These are phyloP conservation scores for Sebastes kiyomatsui DNA, from an alignment of 2,797 vertebrate genomes.

Conservation along the genomic window DNA sequence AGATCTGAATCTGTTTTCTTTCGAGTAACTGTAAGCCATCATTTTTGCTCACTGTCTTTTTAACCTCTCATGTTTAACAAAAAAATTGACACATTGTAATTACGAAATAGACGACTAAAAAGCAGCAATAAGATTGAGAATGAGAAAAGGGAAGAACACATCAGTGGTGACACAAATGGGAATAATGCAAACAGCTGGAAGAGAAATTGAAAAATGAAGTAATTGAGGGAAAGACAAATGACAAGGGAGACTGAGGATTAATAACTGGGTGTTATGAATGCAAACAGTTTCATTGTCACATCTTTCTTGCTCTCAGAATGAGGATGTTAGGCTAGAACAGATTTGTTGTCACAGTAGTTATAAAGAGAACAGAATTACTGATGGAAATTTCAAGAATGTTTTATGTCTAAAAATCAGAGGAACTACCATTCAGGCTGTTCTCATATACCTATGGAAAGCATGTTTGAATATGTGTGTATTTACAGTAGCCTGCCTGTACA, in stretches of 20 bases:
- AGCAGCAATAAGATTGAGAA: neutral
- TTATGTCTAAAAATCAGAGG: neutral
- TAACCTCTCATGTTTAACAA: neutral
- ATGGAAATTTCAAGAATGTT: neutral
- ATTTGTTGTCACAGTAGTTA: neutral
- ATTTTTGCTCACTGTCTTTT: neutral
- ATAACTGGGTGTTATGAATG: constrained; percentile 23
- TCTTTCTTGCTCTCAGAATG: constrained; percentile 3
- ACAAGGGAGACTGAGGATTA: constrained; percentile 7
- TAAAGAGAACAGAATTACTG: neutral
- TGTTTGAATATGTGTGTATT: constrained; percentile 1
- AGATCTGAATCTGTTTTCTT: neutral
- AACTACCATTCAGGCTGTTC: neutral
- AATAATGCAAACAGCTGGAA: constrained; percentile 24
- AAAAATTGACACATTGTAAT: neutral
- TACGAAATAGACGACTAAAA: neutral
- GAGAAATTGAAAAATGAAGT: constrained; percentile 26
- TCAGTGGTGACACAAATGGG: constrained; percentile 9
- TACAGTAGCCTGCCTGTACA: neutral
- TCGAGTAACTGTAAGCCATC: neutral
- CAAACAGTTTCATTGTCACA: constrained; percentile 23
- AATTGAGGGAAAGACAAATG: constrained; percentile 31
- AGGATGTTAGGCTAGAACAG: neutral
- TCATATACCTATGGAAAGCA: no score
- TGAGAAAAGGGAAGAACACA: constrained; percentile 8